Base-by-base conservation (phyloP, 2,888 invertebrate genomes). In the Hemicrepidius hirtus region DNA sequence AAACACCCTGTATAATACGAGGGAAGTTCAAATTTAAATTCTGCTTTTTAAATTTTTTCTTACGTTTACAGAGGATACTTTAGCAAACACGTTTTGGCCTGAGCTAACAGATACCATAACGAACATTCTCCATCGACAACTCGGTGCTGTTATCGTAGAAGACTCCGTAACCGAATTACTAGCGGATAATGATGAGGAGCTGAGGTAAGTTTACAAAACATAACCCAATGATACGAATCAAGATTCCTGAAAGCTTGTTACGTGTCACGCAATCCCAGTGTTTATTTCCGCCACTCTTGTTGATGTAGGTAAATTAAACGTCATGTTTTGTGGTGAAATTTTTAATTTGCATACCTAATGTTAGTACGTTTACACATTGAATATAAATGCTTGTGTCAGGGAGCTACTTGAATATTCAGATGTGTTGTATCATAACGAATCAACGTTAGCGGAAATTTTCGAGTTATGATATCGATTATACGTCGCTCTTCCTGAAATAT, bases 91-190 rank as follows among this genome's bases (percentile, higher is more conserved):
- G 4, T 81, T 85, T 46, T 85, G 84, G 84, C 68, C 72, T 13
- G 81, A 85, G 70, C 68, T 85, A 28, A 82, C 80, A 21, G 82
- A 81, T 20, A 78, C 78, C 28, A 67, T 85, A 60, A 83, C 82
- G 1, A 73, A 76, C 46, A 67, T 82, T 32, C 75, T 86, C 62
- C 79, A 82, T 57, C 73, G 78, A 57, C 85, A 85, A 73, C 77
- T 85, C 16, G 82, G 78, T 24, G 82, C 81, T 68, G 83, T 84
- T 4, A 82, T 85, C n/a, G 82, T 84, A 0, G 85, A 85, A 75
- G 84, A 83, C 76, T 85, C 85, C 0, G 80, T 85, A 28, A 80
- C 80, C 9, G 86, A 86, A 73, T 77, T 85, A 32, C 78, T 86
- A 13, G 78, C 80, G 16, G 85, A 85, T 50, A 80, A 83, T 60